Evolutionary conservation across 2,888 invertebrate species (phyloP).

Genomic region (Eledona agricola): DNA sequence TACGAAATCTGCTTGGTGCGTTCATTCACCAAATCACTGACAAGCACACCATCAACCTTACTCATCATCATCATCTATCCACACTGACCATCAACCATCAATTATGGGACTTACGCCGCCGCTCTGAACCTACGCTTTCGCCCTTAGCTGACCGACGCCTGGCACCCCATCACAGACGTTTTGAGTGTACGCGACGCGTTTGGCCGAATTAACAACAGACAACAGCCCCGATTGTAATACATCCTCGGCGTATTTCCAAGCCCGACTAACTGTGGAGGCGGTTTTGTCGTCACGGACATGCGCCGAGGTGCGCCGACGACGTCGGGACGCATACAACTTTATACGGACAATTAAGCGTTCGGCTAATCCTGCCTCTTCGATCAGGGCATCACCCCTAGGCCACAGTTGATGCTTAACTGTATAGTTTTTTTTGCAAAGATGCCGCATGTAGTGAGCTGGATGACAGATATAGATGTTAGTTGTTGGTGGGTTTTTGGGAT

Average conservation of each 20-base stretch:
- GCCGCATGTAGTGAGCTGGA: too few relatives aligned
- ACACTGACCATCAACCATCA: too few relatives aligned
- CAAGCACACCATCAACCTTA: too few relatives aligned
- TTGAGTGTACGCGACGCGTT: slow-evolving; percentile 45
- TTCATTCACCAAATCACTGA: slow-evolving; percentile 53
- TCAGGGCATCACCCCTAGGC: background rate
- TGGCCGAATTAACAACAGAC: slow-evolving; percentile 47
- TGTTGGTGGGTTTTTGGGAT: too few relatives aligned
- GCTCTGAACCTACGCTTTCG: slow-evolving; percentile 32
- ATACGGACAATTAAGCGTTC: slow-evolving; percentile 43
- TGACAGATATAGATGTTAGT: too few relatives aligned
- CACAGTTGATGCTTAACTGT: too few relatives aligned
- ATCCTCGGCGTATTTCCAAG: slow-evolving; percentile 54
- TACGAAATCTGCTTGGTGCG: slow-evolving; percentile 46
- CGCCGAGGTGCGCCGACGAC: slow-evolving; percentile 44
- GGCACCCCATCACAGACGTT: slow-evolving; percentile 54
- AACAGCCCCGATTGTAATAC: slow-evolving; percentile 51
- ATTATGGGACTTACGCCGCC: too few relatives aligned
- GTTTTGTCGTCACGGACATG: slow-evolving; percentile 58
- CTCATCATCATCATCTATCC: too few relatives aligned
- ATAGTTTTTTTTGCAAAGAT: too few relatives aligned
- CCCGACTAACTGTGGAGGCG: slow-evolving; percentile 60
- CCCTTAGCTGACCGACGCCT: slow-evolving; percentile 42
- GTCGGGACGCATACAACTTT: slow-evolving; percentile 48
- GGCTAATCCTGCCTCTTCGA: slow-evolving; percentile 25